Percentiles rank a stretch among this genome's conserved stretches.
phyloP scores from a whole-genome alignment of 2,797 vertebrate species.

The Buphagus erythrorhynchus region DNA sequence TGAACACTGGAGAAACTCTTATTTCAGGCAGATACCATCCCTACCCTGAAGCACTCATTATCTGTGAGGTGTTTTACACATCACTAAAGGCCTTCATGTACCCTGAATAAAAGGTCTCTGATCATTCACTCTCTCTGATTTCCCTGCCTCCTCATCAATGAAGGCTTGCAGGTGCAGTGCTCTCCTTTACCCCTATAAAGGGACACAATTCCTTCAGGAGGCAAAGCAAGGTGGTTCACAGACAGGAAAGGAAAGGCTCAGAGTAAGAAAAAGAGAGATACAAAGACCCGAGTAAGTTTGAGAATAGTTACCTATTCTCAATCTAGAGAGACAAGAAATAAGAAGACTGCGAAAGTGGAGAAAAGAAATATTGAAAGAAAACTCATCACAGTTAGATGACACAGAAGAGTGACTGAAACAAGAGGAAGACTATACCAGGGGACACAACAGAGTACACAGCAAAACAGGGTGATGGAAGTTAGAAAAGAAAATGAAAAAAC shows the following conservation, averaged over 20 bases:
- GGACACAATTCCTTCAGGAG: neutral
- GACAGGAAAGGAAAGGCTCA: neutral
- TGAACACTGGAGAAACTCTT: neutral
- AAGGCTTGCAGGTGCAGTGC: neutral
- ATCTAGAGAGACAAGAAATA: neutral
- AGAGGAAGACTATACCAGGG: neutral
- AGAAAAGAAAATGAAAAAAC: neutral
- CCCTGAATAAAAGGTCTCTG: neutral
- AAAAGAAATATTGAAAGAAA: neutral
- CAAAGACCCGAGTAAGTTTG: neutral
- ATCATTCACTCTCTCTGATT: neutral
- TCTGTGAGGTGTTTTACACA: neutral
- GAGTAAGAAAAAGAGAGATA: neutral
- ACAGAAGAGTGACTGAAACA: neutral
- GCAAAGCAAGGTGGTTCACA: neutral
- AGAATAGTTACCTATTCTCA: neutral
- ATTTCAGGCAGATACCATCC: neutral
- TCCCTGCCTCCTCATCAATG: neutral
- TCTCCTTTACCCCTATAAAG: neutral
- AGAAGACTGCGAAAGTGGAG: neutral
- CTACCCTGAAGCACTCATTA: neutral
- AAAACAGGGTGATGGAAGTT: neutral
- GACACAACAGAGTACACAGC: neutral
- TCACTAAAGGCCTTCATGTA: neutral
- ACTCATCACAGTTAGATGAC: neutral